phyloP scores from a whole-genome alignment of 2,797 vertebrate genomes.

The Gymnodraco acuticeps region DNA sequence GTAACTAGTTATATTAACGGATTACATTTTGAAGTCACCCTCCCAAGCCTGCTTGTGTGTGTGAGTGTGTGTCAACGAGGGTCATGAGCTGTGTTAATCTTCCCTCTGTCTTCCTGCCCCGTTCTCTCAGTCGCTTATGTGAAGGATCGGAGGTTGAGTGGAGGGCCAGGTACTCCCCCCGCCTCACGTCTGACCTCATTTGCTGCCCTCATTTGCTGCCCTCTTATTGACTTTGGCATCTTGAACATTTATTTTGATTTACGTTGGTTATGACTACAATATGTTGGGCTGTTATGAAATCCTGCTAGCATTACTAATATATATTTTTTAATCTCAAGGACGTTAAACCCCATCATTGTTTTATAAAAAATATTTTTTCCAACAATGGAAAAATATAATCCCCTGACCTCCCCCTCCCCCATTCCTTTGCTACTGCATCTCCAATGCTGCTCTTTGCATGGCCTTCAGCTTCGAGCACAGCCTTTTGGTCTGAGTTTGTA shows the following conservation, averaged over 20 bases:
- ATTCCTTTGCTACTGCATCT: slow-evolving; percentile 67
- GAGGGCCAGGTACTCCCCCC: slow-evolving; percentile 94
- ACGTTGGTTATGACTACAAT: slow-evolving; percentile 52
- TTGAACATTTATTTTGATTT: slow-evolving; percentile 57
- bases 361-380: slow-evolving; percentile 75
- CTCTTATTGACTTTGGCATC: slow-evolving; percentile 62
- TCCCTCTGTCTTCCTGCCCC: slow-evolving; percentile 81
- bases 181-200: slow-evolving; percentile 81
- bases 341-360: slow-evolving; percentile 58
- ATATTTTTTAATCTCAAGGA: slow-evolving; percentile 34
- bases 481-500: slow-evolving; percentile 8
- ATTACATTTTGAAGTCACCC: no score
- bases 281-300: slow-evolving; percentile 53
- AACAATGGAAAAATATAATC: slow-evolving; percentile 75
- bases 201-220: no score
- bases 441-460: slow-evolving; percentile 79
- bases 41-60: no score
- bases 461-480: slow-evolving; percentile 62
- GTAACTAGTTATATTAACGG: no score
- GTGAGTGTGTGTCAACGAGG: slow-evolving; percentile 28
- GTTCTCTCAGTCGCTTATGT: slow-evolving; percentile 94
- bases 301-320: slow-evolving; percentile 53
- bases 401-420: slow-evolving; percentile 33
- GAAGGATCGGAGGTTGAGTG: slow-evolving; percentile 99
- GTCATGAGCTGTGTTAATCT: slow-evolving; percentile 76